Evolutionary conservation across 2,113 vertebrate genomes (phyloP).

Genomic region (Grantiella picta): DNA sequence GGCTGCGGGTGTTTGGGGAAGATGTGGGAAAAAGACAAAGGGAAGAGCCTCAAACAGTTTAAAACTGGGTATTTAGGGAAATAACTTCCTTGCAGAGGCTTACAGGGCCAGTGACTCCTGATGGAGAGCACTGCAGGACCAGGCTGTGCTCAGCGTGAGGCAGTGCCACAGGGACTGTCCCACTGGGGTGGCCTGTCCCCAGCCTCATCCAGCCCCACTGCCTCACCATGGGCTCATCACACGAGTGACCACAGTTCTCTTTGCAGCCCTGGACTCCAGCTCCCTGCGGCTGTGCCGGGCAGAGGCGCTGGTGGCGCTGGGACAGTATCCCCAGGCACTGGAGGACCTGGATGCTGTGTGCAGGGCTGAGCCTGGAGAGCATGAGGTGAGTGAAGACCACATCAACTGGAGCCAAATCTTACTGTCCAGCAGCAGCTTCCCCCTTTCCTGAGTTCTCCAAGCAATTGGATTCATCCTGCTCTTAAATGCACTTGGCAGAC

Average conservation of each 20-base stretch:
- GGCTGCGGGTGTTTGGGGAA: not conserved
- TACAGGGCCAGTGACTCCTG: not conserved
- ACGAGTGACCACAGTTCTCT: not conserved
- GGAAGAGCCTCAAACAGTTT: not conserved
- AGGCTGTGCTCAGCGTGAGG: not conserved
- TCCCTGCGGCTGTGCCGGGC: conserved; percentile 74
- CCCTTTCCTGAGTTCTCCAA: not conserved
- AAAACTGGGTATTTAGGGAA: not conserved
- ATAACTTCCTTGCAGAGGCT: not conserved
- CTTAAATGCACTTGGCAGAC: not conserved
- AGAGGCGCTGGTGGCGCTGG: conserved; percentile 71
- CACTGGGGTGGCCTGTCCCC: rapidly evolving
- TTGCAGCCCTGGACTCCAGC: conserved; percentile 71
- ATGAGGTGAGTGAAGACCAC: conserved; percentile 69
- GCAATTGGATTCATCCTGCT: not conserved
- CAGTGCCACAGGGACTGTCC: rapidly evolving
- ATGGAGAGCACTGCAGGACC: not conserved
- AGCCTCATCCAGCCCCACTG: not conserved
- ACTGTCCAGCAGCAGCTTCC: not conserved
- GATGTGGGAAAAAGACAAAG: not conserved
- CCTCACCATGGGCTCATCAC: not conserved
- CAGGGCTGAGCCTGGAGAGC: conserved; percentile 72
- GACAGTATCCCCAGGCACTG: conserved; percentile 70
- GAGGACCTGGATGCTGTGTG: conserved; percentile 80
- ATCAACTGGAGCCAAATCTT: rapidly evolving